Evolutionary conservation across 2,113 vertebrate species (phyloP).

Genomic region (Maylandia zebra): DNA sequence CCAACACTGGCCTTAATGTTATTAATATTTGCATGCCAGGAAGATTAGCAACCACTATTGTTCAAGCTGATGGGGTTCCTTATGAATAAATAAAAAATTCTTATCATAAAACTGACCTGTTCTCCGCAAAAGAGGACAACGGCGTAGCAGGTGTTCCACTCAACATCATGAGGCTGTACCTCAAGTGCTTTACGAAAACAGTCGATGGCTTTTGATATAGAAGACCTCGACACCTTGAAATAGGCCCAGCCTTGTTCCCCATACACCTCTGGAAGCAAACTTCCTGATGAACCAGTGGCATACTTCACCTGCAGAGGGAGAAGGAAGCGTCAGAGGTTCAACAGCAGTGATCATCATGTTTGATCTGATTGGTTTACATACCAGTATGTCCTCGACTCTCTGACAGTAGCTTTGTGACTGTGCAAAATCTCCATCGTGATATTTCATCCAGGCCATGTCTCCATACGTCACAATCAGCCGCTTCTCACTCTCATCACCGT

Average conservation of each 20-base stretch:
- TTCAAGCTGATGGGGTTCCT: fast-evolving
- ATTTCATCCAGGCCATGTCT: neutral
- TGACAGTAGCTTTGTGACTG: neutral
- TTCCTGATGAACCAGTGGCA: fast-evolving
- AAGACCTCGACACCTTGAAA: too few species aligned
- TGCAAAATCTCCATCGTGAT: neutral
- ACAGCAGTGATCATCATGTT: fast-evolving
- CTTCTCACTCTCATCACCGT: neutral
- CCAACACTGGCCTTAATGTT: too few species aligned
- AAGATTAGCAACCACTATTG: neutral
- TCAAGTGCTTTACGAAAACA: too few species aligned
- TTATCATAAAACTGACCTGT: too few species aligned
- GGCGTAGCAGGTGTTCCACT: too few species aligned
- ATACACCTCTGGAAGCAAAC: fast-evolving
- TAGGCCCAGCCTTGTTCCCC: too few species aligned
- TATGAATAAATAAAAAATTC: neutral
- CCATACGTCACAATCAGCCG: neutral
- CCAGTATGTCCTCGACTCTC: neutral
- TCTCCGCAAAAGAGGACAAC: too few species aligned
- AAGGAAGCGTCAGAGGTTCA: neutral
- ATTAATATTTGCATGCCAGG: too few species aligned
- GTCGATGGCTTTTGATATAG: too few species aligned
- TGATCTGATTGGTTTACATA: neutral
- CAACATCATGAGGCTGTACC: too few species aligned
- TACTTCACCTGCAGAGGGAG: too few species aligned